These are phyloP conservation scores for Gerris lacustris DNA, from an alignment of 2,888 invertebrate genomes.

Conservation along the genomic window DNA sequence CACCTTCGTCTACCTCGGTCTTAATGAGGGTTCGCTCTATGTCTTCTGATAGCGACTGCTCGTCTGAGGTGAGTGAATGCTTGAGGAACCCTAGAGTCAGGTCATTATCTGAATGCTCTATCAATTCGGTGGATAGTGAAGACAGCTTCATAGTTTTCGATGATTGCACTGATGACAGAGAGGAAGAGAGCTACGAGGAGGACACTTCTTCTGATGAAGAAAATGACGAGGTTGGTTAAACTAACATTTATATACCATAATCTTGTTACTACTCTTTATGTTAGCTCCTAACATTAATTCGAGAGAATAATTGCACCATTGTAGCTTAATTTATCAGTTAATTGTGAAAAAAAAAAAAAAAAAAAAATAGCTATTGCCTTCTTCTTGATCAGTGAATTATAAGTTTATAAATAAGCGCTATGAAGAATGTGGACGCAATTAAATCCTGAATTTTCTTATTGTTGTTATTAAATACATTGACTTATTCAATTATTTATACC, in stretches of 20 bases:
- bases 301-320: no score
- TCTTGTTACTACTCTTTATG: no score
- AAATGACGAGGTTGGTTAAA: constrained; percentile 17
- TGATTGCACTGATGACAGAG: constrained; percentile 18
- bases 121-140: constrained; percentile 28
- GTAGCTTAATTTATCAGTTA: no score
- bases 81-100: constrained; percentile 7
- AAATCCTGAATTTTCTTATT: no score
- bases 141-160: constrained; percentile 32
- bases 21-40: neutral
- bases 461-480: no score
- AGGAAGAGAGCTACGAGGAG: constrained; percentile 15
- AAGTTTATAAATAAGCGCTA: no score
- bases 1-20: neutral
- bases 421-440: no score
- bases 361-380: no score
- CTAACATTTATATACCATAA: neutral
- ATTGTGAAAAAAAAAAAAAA: no score
- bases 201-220: constrained; percentile 16
- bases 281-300: no score
- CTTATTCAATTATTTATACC: no score
- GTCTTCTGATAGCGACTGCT: neutral
- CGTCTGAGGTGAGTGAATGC: neutral
- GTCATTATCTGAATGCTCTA: constrained; percentile 30
- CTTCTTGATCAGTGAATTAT: no score